Conservation (phyloP, 2,113 vertebrate genomes). For the Thryonomys swinderianus region DNA sequence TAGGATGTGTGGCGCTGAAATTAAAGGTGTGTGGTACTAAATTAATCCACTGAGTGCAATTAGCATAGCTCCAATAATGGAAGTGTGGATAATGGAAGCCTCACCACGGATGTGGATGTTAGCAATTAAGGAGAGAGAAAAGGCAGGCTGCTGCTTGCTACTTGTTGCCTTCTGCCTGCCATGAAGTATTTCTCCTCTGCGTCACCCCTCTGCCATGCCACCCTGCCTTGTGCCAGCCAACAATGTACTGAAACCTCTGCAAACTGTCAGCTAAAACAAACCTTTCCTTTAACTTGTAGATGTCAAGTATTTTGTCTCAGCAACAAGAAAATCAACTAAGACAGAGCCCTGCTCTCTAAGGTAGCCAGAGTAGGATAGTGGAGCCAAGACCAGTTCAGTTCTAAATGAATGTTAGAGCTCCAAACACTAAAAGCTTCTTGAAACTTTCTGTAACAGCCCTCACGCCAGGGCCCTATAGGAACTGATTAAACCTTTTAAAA, state of each 20-base stretch:
- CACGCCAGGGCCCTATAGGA: slow-evolving; percentile 87
- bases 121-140: background rate
- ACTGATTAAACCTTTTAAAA: slow-evolving; percentile 87
- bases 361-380: slow-evolving; percentile 86
- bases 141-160: background rate
- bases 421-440: slow-evolving; percentile 88
- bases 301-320: background rate
- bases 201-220: background rate
- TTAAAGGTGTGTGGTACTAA: background rate
- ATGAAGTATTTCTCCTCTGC: background rate
- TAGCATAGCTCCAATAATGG: background rate
- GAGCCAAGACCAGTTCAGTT: slow-evolving; percentile 82
- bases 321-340: background rate
- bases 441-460: slow-evolving; percentile 87
- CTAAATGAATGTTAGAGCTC: slow-evolving; percentile 87
- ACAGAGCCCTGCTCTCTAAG: slow-evolving; percentile 84
- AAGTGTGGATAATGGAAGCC: background rate
- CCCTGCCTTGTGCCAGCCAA: background rate
- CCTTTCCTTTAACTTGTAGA: background rate
- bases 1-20: background rate
- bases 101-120: background rate
- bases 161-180: background rate
- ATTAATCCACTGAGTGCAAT: background rate
- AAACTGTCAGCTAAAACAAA: background rate
- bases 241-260: background rate